Base-by-base conservation (phyloP, 1,140 invertebrate genomes). In the Megalopta genalis region DNA sequence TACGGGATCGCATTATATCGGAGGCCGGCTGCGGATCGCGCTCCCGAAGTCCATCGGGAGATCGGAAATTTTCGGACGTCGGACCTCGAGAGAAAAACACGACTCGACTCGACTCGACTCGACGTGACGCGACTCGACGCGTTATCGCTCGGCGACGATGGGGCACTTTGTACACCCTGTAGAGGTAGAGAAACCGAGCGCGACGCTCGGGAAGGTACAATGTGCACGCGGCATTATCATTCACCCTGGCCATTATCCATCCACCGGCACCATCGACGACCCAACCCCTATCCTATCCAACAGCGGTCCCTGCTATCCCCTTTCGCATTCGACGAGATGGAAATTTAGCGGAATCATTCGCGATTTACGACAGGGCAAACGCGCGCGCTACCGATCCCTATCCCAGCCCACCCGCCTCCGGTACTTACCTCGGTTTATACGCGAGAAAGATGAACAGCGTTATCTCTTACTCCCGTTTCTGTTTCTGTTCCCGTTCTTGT, bases 341-440 rank as follows among this genome's bases (percentile, higher is more conserved):
- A 90, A 90, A 90, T 90, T 90, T 86, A 87, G 86, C 88, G 88
- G 82, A 88, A 88, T 89, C 87, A 87, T 87, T 87, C 81, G 84
- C 88, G 83, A 89, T 86, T 87, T 89, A 87, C 84, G 82, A 85
- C 66, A 78, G 81, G 79, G 81, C 74, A 82, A 86, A 80, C 72
- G 77, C 76, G 71, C 72, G 73, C 68, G 67, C 63, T 68, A 37
- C 12, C 70, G 23, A 7, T 68, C 23, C 65, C 21, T n/a, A 57
- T n/a, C 54, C 21, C 49, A 18, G 49, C 67, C 62, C 59, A 54
- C 39, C 52, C 60, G 25, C 64, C 49, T 23, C 37, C 66, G 60
- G 46, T 64, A 85, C 85, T 85, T 86, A 86, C 68, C 77, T 85
- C 69, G 59, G 72, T 83, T 82, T 80, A 73, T 80, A 86, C 71